These are phyloP conservation scores for Oscheius sp. DNA, from an alignment of 2,888 invertebrate species.

Conservation along the genomic window DNA sequence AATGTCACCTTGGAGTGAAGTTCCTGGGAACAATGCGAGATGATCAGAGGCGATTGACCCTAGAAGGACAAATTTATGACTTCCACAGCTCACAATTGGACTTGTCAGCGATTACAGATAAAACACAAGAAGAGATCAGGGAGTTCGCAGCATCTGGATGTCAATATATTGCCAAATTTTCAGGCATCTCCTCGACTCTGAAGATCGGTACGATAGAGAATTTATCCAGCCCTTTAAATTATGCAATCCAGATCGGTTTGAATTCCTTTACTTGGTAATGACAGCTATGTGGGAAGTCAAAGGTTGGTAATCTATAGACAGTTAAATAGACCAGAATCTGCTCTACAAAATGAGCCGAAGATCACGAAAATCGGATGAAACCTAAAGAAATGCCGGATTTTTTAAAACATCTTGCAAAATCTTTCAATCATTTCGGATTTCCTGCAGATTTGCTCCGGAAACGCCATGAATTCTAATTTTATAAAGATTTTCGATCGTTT, in stretches of 20 bases:
- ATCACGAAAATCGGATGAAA: no score
- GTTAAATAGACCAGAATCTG: not conserved
- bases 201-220: not conserved
- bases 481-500: not conserved
- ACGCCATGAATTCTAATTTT: not conserved
- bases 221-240: slow-evolving; percentile 18
- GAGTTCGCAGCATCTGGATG: not conserved
- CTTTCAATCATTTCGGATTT: no score
- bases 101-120: slow-evolving; percentile 13
- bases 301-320: not conserved
- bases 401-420: no score
- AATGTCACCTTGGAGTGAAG: not conserved
- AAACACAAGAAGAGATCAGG: not conserved
- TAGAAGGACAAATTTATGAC: not conserved
- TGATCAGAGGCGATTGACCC: slow-evolving; percentile 1
- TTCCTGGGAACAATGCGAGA: not conserved
- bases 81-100: slow-evolving; percentile 11
- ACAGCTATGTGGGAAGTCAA: slow-evolving; percentile 14
- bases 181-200: slow-evolving; percentile 3
- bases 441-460: no score
- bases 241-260: slow-evolving; percentile 13
- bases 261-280: slow-evolving; percentile 2
- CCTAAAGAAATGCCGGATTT: no score
- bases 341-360: no score
- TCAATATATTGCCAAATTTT: not conserved